Base-by-base conservation (phyloP, 2,888 invertebrate genomes). In the Aporophyla lueneburgensis region DNA sequence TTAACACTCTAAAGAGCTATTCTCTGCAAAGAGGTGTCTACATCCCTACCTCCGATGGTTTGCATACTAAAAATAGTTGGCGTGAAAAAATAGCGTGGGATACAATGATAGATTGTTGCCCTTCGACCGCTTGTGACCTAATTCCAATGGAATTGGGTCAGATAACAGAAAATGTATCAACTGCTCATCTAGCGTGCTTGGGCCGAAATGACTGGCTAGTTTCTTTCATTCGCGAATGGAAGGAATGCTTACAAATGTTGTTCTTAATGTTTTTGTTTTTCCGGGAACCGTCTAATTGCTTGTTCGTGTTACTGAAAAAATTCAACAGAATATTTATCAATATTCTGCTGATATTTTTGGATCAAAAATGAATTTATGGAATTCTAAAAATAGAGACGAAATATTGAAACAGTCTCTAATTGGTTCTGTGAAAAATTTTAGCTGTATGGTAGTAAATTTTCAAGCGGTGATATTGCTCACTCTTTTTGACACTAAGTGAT, bases 131-230 rank as follows among this genome's bases (percentile, higher is more conserved):
- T 59, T 69, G 54, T 81, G 86, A 86, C 86, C 88, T 76, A 81
- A 69, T 86, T 87, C 54, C 24, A 10, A 16, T 16, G n/a, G 65
- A 82, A 88, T 80, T 88, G 72, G 85, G 86, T 87, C 86, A 83
- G 80, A 78, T 65, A 78, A 83, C 78, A 71, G 70, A 82, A 82
- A 78, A 74, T 85, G 40, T 71, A 78, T 74, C 71, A 83, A 56
- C 62, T 65, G 56, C 54, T 76, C 76, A 85, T 81, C 68, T 66
- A 68, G 58, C 43, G 59, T 59, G 73, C 14, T 65, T 54, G 49
- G 5, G n/a, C 10, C 24, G 19, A 62, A 62, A 56, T 85, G 76
- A 85, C 82, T 74, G 54, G 76, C 27, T 67, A 68, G 75, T 85
- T 81, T 59, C 67, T 72, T 74, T 68, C 70, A 81, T 78, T 81